These are phyloP conservation scores for Aromia moschata DNA, from an alignment of 2,888 invertebrate species.

Conservation along the genomic window DNA sequence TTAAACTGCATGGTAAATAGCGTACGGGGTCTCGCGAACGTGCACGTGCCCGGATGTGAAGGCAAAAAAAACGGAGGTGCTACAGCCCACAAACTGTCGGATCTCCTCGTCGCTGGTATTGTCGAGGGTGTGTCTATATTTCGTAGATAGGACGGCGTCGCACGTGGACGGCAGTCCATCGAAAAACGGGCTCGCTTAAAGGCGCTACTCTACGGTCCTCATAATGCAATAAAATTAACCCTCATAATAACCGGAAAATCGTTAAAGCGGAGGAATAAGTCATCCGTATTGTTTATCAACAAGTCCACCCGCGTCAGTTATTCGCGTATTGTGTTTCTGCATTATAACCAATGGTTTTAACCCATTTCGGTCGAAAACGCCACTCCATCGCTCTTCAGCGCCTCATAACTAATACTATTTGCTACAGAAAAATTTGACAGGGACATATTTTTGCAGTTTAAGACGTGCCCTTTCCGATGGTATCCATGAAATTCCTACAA, in stretches of 20 bases:
- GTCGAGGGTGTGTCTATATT: constrained; percentile 41
- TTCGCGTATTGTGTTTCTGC: no score
- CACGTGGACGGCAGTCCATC: constrained; percentile 36
- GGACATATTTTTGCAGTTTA: no score
- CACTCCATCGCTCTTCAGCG: no score
- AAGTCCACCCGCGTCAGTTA: not conserved
- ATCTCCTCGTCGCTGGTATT: constrained; percentile 36
- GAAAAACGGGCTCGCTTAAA: constrained; percentile 27
- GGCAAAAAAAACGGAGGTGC: constrained; percentile 44
- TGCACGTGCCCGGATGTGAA: constrained; percentile 57
- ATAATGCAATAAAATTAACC: constrained; percentile 21
- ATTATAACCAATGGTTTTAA: no score
- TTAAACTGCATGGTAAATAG: constrained; percentile 49
- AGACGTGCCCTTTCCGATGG: no score
- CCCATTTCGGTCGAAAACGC: no score
- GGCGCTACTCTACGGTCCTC: constrained; percentile 28
- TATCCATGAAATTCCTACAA: no score
- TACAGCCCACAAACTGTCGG: constrained; percentile 34
- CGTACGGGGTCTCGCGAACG: constrained; percentile 38
- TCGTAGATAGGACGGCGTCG: constrained; percentile 34
- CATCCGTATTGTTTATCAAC: not conserved
- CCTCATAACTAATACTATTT: no score
- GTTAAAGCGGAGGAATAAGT: not conserved
- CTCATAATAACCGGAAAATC: constrained; percentile 2
- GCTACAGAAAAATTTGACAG: no score